Evolutionary conservation across 2,888 invertebrate species (phyloP), one percentile per base, ranked within the genome.

Genomic region (Lamproptera curius): DNA sequence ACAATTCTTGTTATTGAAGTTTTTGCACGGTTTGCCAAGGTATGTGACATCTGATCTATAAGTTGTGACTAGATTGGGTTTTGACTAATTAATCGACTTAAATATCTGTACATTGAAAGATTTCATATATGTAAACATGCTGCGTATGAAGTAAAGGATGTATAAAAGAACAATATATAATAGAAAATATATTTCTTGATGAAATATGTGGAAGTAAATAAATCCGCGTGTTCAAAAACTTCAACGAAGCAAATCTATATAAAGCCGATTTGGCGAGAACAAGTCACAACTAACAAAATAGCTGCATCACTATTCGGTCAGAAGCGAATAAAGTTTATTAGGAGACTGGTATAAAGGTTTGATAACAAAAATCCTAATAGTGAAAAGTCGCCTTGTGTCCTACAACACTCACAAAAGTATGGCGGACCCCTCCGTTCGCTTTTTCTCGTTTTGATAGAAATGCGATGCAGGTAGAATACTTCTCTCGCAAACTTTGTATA

Each of bases 311-410:
- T 72, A 64, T 70, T 70, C 67, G 59, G 57, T 57, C 57, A n/a
- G 54, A 67, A 60, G 73, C 80, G 76, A 85, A 87, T 86, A 84
- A 86, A 86, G 69, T 86, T 86, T 85, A 86, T 86, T 74, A 71
- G 65, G 72, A 81, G 80, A 83, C 73, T 76, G 66, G 79, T 69
- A 80, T 80, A 78, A 81, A 76, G 76, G 79, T 78, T 75, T 73
- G 61, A 68, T 64, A 75, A 85, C 84, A 86, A 83, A 82, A 81
- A 61, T 57, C 52, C 57, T 65, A 67, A 76, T 73, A 78, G 72
- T 76, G 70, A 80, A 78, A 84, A 78, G 82, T 82, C 81, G 78
- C 73, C 69, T 53, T 73, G 70, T 75, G 80, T 80, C 84, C 76
- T 78, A 67, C 68, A 58, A 62, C 66, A 63, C 57, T 55, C 56